Evolutionary conservation across 2,113 vertebrate species (phyloP).

Genomic region (Pangasianodon gigas): DNA sequence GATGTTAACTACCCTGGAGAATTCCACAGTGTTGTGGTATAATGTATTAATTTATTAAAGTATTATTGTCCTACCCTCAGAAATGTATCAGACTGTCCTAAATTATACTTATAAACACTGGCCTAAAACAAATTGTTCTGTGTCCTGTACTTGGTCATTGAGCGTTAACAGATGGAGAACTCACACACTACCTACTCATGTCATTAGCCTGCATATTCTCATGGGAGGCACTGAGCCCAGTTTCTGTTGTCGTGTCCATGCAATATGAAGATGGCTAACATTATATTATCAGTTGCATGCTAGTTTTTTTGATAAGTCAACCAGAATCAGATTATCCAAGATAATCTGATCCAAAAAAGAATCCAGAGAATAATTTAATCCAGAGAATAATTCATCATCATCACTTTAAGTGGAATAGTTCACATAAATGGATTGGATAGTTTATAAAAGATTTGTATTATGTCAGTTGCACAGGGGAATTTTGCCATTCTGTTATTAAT

Average conservation of each 20-base stretch:
- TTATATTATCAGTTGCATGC: slow-evolving; percentile 18
- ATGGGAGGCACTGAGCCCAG: slow-evolving; percentile 47
- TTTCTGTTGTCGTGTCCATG: slow-evolving; percentile 24
- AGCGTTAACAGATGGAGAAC: slow-evolving; percentile 57
- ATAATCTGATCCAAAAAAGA: slow-evolving; percentile 29
- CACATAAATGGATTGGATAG: slow-evolving; percentile 71
- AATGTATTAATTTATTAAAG: neutral
- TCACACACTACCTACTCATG: slow-evolving; percentile 71
- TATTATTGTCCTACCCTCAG: neutral
- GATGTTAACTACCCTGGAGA: neutral
- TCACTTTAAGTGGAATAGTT: slow-evolving; percentile 76
- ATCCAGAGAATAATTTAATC: slow-evolving; percentile 79
- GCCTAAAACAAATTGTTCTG: slow-evolving; percentile 45
- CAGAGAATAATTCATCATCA: slow-evolving; percentile 74
- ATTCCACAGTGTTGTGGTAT: neutral
- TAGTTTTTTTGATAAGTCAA: neutral
- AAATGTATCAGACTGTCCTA: slow-evolving; percentile 58
- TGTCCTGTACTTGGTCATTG: slow-evolving; percentile 60
- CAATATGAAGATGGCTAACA: slow-evolving; percentile 26
- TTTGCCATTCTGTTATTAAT: slow-evolving; percentile 15
- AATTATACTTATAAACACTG: slow-evolving; percentile 39
- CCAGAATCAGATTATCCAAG: neutral
- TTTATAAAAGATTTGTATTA: slow-evolving; percentile 69
- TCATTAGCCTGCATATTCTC: slow-evolving; percentile 67
- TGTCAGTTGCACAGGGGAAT: slow-evolving; percentile 46